Base-by-base conservation (phyloP, 2,888 invertebrate species). In the Drosophila aldrichi region DNA sequence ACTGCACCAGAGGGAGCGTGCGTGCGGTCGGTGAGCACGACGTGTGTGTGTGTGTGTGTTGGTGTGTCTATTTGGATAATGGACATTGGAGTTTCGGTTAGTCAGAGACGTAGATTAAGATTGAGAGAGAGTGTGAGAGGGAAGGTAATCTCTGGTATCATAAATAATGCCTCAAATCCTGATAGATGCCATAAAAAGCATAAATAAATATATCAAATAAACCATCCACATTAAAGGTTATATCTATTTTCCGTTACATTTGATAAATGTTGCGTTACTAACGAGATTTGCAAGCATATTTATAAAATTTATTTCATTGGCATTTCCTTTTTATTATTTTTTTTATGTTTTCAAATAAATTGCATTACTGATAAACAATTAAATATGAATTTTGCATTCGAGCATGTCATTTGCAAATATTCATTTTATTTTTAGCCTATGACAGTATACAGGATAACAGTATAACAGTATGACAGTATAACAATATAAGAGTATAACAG, bases 11-110 rank as follows among this genome's bases (percentile, higher is more conserved):
- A 20, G 70, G 58, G 57, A 62, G 70, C 46, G 58, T 67, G 65
- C 41, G 54, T 63, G 52, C 25, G 51, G 51, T n/a, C 54, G 29
- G 60, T 56, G 41, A 25, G 52, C 32, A 48, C 8, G 7, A 29
- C 8, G 29, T 29, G 29, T 9, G 29, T 29, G 44, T 29, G 55
- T 36, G 59, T 44, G 25, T 36, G 34, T 43, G 60, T 65, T 59
- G 62, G 51, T 51, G 65, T 77, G 64, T 77, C 82, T 83, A 79
- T 82, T 83, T 83, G 75, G 79, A 73, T 83, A 85, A 83, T 85
- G 85, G 83, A 82, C 79, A 77, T 70, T 82, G 79, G 79, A 81
- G 85, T 70, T 82, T 74, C 74, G 68, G 65, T 63, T 48, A 73
- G 56, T 54, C 69, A 49, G 65, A 56, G 54, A 22, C 25, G 44